phyloP scores from a whole-genome alignment of 2,113 vertebrate species.

The Chauna torquata region DNA sequence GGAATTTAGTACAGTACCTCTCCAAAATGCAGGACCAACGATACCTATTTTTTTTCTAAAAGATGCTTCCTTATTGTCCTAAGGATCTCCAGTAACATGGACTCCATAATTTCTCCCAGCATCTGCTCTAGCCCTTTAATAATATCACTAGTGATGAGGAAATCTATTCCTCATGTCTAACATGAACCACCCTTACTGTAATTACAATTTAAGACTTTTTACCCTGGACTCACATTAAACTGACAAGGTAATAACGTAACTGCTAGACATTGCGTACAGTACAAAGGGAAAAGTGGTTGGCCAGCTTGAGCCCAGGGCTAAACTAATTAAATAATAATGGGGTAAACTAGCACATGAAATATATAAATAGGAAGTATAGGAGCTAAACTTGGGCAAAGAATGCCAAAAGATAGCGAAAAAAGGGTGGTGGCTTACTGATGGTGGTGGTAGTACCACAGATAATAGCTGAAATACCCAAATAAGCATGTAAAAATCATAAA shows the following conservation, averaged over 20 bases:
- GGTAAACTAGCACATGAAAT: background rate
- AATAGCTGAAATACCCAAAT: background rate
- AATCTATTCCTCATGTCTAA: background rate
- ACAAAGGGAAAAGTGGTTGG: background rate
- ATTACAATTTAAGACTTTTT: background rate
- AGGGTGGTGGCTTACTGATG: background rate
- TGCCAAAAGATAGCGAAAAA: background rate
- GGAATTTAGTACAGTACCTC: background rate
- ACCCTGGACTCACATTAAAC: background rate
- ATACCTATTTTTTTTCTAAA: background rate
- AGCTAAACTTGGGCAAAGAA: background rate
- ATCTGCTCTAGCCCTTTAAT: background rate
- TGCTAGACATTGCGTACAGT: background rate
- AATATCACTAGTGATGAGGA: background rate
- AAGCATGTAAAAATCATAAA: background rate
- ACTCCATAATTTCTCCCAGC: background rate
- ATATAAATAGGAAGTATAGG: background rate
- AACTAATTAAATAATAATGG: background rate
- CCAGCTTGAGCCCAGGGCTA: background rate
- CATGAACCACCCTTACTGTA: background rate
- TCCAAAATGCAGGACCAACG: background rate
- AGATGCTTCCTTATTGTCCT: background rate
- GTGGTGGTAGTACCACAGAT: background rate
- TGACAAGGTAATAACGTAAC: background rate
- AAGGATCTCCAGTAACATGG: background rate